Base-by-base conservation (phyloP, 2,888 invertebrate genomes). In the Hirtodrosophila confusa region DNA sequence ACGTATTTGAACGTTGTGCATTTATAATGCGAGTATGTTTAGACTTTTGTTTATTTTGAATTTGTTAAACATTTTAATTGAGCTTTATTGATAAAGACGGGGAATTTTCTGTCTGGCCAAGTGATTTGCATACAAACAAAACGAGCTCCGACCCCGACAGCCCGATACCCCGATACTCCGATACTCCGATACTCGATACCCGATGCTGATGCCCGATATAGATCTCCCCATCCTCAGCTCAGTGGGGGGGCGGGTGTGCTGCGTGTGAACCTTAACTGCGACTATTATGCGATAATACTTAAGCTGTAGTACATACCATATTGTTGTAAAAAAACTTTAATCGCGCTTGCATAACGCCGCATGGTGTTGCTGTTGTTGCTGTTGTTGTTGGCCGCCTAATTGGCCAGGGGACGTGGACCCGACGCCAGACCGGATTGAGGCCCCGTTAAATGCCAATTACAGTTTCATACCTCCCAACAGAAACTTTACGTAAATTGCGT, bases 61-160 rank as follows among this genome's bases (percentile, higher is more conserved):
- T 49, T 58, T 12, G 48, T 44, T 50, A 58, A 61, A 71, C 50
- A 61, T 62, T 78, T 73, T 27, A 69, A 69, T 69, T 62, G 49
- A 51, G 58, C 60, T 76, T 45, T 66, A 69, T 78, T 76, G 58
- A 79, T 71, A 57, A 57, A 54, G 9, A 43, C 56, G 78, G 75
- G 77, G 58, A 48, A 55, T 71, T 75, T 67, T 63, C 31, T 44
- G 29, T 29, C 17, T 17, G 17, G 67, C 39, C 47, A 36, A 17
- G 17, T 17, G 17, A 80, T 78, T 80, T 75, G 73, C 79, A 76
- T 76, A 82, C 70, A 73, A 78, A 78, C 62, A 71, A 77, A 77
- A 62, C 63, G 49, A 50, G 65, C 36, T 45, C 36, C 24, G 45
- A 11, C 12, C 12, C 24, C 23, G 31, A 31, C 7, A 8, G 12